Evolutionary conservation across 2,113 vertebrate genomes (phyloP).

Genomic region (Orycteropus afer): DNA sequence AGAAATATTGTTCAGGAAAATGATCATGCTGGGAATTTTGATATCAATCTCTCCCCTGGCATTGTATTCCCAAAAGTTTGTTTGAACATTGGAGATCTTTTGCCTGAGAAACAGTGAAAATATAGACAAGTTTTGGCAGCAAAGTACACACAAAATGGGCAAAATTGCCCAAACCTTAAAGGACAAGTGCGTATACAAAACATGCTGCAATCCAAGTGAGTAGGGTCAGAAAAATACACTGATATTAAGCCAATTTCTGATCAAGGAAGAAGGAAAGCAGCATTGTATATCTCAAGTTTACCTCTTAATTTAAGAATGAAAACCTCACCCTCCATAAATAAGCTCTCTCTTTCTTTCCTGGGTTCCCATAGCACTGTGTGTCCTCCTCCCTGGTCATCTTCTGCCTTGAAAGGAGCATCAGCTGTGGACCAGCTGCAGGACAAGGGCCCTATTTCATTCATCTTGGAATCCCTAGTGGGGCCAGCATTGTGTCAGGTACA

Average conservation of each 20-base stretch:
- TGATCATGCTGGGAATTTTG: background rate
- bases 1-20: background rate
- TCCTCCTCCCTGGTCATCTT: background rate
- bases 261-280: background rate
- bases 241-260: background rate
- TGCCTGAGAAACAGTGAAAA: background rate
- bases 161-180: background rate
- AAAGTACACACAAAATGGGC: background rate
- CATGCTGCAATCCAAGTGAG: background rate
- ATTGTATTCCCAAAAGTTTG: background rate
- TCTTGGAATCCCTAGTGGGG: background rate
- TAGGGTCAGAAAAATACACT: background rate
- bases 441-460: background rate
- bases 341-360: background rate
- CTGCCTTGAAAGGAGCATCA: background rate
- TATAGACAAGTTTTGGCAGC: background rate
- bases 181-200: background rate
- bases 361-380: background rate
- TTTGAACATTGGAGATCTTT: background rate
- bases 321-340: background rate
- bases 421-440: background rate
- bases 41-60: background rate
- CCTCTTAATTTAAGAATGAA: background rate
- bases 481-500: background rate
- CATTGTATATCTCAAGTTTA: background rate